These are phyloP conservation scores for Celastrina argiolus DNA, from an alignment of 2,888 invertebrate genomes.

Conservation along the genomic window DNA sequence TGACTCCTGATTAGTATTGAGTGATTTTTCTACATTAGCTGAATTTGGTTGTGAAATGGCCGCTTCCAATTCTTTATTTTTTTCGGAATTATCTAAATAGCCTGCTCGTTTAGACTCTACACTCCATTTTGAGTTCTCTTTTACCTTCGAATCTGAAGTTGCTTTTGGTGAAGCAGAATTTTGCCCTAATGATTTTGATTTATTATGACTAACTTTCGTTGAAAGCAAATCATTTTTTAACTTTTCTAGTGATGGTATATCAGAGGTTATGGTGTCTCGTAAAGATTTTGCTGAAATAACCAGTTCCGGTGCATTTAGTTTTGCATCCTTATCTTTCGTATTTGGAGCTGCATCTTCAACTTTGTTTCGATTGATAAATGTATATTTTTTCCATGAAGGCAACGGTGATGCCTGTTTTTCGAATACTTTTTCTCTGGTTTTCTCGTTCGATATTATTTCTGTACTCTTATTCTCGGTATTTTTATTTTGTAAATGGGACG, in stretches of 20 bases:
- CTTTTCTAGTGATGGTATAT: constrained; percentile 43
- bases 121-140: constrained; percentile 32
- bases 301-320: constrained; percentile 43
- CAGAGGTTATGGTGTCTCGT: constrained; percentile 41
- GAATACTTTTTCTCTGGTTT: constrained; percentile 1
- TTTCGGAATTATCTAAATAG: constrained; percentile 51
- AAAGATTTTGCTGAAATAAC: constrained; percentile 35
- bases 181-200: background rate
- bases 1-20: constrained; percentile 39
- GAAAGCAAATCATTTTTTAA: constrained; percentile 39
- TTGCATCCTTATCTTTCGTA: constrained; percentile 35
- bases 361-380: constrained; percentile 44
- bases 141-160: background rate
- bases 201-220: constrained; percentile 23
- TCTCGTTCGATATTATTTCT: background rate
- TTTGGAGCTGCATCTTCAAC: constrained; percentile 24
- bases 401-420: constrained; percentile 2
- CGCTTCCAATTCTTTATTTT: constrained; percentile 24
- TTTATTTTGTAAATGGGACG: constrained; percentile 5
- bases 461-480: background rate
- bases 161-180: background rate
- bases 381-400: constrained; percentile 33
- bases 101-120: constrained; percentile 57
- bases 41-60: constrained; percentile 35
- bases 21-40: constrained; percentile 38